A percentile compares a stretch with the other conserved stretches of the same genome.
Evolutionary conservation across 2,888 invertebrate species (phyloP).

Genomic region (Tachina fera): DNA sequence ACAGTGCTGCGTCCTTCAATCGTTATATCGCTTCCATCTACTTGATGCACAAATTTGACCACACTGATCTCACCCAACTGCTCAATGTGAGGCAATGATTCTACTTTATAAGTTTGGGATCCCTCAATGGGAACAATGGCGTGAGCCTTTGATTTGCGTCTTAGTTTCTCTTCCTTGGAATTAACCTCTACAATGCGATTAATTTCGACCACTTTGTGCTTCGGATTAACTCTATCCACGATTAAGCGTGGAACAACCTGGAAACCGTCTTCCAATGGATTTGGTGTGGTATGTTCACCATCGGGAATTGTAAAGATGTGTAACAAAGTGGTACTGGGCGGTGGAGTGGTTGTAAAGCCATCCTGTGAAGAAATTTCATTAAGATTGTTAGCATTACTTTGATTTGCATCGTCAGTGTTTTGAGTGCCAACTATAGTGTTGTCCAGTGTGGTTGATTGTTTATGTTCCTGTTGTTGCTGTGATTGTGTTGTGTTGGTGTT

Average conservation of each 20-base stretch:
- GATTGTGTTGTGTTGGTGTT: conserved; percentile 70
- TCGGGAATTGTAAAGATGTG: conserved; percentile 84
- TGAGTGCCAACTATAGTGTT: conserved; percentile 70
- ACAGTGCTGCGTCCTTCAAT: conserved; percentile 83
- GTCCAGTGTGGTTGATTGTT: conserved; percentile 58
- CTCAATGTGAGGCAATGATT: conserved; percentile 86
- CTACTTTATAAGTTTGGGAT: conserved; percentile 84
- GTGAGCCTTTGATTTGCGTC: conserved; percentile 84
- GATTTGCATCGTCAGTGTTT: conserved; percentile 73
- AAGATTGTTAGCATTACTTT: conserved; percentile 74
- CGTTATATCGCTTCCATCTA: conserved; percentile 82
- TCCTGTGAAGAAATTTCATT: conserved; percentile 81
- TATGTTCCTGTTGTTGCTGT: conserved; percentile 49
- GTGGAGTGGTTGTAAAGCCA: conserved; percentile 75
- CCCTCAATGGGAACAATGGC: conserved; percentile 84
- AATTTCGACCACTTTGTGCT: conserved; percentile 87
- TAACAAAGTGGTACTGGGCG: conserved; percentile 82
- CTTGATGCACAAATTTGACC: conserved; percentile 87
- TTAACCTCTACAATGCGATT: conserved; percentile 88
- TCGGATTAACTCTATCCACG: conserved; percentile 74
- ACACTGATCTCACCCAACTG: conserved; percentile 89
- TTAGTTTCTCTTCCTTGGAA: conserved; percentile 86
- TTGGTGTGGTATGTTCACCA: conserved; percentile 74
- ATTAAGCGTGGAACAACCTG: conserved; percentile 65
- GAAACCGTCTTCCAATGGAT: conserved; percentile 64